Conservation (phyloP, 2,797 vertebrate genomes). For the Simalia tracyae region DNA sequence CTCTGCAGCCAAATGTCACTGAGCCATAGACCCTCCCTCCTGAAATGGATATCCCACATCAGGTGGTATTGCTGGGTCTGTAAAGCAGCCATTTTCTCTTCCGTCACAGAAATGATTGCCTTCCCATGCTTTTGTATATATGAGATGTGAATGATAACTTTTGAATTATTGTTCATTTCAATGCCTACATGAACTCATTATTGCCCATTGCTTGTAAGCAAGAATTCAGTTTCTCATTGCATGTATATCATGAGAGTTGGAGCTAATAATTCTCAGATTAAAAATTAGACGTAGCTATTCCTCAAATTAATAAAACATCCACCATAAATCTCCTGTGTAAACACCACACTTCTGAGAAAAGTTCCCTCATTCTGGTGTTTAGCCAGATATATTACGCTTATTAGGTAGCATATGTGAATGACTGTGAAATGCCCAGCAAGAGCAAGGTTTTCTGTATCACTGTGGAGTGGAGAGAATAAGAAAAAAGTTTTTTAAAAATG, state of each 20-base stretch:
- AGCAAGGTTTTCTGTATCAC: not conserved
- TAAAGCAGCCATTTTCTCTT: not conserved
- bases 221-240: not conserved
- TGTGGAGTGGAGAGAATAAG: not conserved
- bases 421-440: not conserved
- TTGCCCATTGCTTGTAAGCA: not conserved
- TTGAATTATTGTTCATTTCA: not conserved
- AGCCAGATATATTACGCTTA: not conserved
- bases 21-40: not conserved
- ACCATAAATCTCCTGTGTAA: not conserved
- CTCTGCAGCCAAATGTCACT: not conserved
- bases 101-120: not conserved
- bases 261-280: not conserved
- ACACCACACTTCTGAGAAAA: not conserved
- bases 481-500: not conserved
- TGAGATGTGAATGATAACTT: not conserved
- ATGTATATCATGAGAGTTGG: not conserved
- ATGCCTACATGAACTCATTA: not conserved
- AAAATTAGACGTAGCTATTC: not conserved
- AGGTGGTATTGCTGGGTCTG: not conserved
- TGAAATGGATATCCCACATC: not conserved
- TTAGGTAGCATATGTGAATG: not conserved
- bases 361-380: not conserved
- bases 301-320: not conserved
- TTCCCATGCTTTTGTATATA: not conserved